Conservation (phyloP, 2,888 invertebrate species). For the Parnassius glacialis region DNA sequence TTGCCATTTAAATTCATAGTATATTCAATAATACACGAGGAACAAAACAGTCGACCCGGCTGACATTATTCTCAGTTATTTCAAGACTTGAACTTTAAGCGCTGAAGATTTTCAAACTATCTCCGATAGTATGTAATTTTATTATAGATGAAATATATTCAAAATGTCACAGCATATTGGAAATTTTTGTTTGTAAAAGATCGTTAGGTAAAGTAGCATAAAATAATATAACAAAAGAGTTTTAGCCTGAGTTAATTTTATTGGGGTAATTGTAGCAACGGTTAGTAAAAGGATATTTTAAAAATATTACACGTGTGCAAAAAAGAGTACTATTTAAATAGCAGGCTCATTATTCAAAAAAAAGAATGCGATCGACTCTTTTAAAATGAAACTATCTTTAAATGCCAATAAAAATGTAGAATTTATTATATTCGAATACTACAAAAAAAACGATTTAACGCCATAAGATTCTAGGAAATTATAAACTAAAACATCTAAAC, state of each 20-base stretch:
- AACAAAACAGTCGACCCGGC: constrained; percentile 17
- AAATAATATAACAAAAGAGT: no score
- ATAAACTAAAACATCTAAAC: background rate
- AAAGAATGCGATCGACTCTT: background rate
- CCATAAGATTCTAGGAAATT: background rate
- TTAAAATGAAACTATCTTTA: background rate
- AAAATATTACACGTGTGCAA: no score
- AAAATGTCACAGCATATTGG: no score
- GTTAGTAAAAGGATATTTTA: background rate
- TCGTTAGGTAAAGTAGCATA: no score
- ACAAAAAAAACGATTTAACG: background rate
- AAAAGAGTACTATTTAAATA: no score
- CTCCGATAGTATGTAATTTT: background rate
- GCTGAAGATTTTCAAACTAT: constrained; percentile 5
- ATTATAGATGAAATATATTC: no score
- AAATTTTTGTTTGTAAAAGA: no score
- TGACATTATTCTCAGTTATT: constrained; percentile 58
- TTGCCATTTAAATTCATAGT: constrained; percentile 1
- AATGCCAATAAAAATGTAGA: no score
- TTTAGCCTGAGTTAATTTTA: background rate
- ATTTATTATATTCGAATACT: no score
- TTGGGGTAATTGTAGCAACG: background rate
- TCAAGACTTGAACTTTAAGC: constrained; percentile 58
- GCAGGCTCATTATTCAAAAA: no score
- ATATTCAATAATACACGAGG: constrained; percentile 8